Evolutionary conservation across 2,888 invertebrate genomes (phyloP).

Genomic region (Argyresthia albistria): DNA sequence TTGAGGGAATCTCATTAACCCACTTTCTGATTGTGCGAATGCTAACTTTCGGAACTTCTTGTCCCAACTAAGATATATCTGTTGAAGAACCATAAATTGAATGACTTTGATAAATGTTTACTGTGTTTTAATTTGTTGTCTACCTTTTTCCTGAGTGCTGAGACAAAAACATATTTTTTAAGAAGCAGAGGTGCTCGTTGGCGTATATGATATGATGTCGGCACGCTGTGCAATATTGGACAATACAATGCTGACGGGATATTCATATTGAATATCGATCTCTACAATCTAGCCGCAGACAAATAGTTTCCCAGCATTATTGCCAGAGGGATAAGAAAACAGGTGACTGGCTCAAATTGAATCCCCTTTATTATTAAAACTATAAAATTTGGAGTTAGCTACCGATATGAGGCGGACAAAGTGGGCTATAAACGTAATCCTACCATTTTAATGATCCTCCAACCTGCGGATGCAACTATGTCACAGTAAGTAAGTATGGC

Average conservation of each 20-base stretch:
- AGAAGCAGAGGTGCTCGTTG: too few species aligned
- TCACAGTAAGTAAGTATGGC: constrained; percentile 25
- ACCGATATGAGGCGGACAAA: constrained; percentile 67
- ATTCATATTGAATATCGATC: neutral
- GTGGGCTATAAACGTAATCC: constrained; percentile 65
- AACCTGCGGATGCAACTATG: constrained; percentile 64
- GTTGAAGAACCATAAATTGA: constrained; percentile 46
- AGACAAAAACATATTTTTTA: too few species aligned
- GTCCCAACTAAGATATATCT: constrained; percentile 50
- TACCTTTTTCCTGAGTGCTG: too few species aligned
- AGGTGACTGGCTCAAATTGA: constrained; percentile 64
- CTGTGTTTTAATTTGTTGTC: constrained; percentile 3
- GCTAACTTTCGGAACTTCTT: constrained; percentile 62
- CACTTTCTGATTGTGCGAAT: constrained; percentile 68
- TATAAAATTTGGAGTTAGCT: constrained; percentile 46
- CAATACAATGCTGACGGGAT: too few species aligned
- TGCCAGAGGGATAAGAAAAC: constrained; percentile 47
- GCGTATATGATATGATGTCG: too few species aligned
- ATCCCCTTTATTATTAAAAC: constrained; percentile 57
- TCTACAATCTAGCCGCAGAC: neutral
- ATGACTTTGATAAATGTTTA: constrained; percentile 25
- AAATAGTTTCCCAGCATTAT: neutral
- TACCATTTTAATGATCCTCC: constrained; percentile 63
- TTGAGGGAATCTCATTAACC: constrained; percentile 70
- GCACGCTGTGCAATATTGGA: too few species aligned